These are phyloP conservation scores for Dromaius novaehollandiae DNA, from an alignment of 2,113 vertebrate species.

Conservation along the genomic window DNA sequence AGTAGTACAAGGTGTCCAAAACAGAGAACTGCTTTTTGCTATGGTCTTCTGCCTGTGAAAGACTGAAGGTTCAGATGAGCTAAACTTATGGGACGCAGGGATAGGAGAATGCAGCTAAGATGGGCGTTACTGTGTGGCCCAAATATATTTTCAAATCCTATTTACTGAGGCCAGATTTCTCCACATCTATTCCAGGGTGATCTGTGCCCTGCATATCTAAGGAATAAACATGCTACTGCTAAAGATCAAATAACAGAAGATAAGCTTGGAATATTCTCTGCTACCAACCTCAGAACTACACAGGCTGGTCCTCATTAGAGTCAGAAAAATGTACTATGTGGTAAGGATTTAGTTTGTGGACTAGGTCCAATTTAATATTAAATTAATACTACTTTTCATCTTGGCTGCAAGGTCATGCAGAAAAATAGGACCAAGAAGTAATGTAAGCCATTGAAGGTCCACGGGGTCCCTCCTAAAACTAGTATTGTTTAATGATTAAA, in stretches of 20 bases:
- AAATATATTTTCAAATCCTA: constrained; percentile 48
- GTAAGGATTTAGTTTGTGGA: background rate
- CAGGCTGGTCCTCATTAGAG: background rate
- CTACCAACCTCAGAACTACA: background rate
- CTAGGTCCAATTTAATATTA: background rate
- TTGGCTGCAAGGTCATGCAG: background rate
- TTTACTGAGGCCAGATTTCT: constrained; percentile 23
- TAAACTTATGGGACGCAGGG: background rate
- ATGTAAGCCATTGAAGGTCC: fast-evolving
- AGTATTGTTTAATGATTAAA: background rate
- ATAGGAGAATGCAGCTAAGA: background rate
- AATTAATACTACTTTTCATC: background rate
- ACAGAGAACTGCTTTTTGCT: background rate
- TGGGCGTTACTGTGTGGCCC: background rate
- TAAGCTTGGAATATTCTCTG: background rate
- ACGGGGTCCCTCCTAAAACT: background rate
- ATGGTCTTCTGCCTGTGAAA: background rate
- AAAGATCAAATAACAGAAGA: background rate
- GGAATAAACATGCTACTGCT: background rate
- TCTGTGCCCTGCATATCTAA: background rate
- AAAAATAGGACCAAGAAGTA: background rate
- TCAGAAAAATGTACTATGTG: background rate
- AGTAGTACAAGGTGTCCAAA: constrained; percentile 13
- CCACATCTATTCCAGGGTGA: constrained; percentile 11
- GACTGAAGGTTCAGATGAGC: background rate